These are phyloP conservation scores for Hyles vespertilio DNA, from an alignment of 1,140 invertebrate species.

Conservation along the genomic window DNA sequence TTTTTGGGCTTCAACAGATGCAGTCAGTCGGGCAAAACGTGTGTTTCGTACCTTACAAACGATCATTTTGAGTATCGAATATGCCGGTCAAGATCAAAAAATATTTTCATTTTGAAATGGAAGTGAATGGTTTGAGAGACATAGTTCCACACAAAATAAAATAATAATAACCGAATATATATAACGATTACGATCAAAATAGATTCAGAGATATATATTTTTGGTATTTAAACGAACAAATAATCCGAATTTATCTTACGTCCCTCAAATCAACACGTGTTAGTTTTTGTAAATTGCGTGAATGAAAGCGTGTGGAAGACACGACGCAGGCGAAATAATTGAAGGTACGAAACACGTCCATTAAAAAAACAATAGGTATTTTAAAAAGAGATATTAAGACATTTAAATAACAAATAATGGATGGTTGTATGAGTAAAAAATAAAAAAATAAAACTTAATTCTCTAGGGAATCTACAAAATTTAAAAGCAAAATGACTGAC, in stretches of 20 bases:
- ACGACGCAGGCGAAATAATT: slow-evolving; percentile 4
- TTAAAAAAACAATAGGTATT: not conserved
- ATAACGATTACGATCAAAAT: too few species aligned
- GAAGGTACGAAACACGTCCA: not conserved
- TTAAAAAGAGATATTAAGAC: not conserved
- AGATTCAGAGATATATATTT: too few species aligned
- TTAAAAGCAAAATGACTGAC: slow-evolving; percentile 17
- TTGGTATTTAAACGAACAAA: too few species aligned
- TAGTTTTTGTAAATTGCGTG: slow-evolving; percentile 16
- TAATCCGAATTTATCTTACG: not conserved
- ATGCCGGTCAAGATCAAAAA: not conserved
- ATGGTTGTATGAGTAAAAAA: too few species aligned
- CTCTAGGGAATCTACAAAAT: too few species aligned
- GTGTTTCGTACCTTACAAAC: not conserved
- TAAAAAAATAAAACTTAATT: too few species aligned
- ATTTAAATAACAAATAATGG: not conserved
- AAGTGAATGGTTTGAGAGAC: not conserved
- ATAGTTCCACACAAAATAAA: too few species aligned
- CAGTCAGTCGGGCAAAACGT: not conserved
- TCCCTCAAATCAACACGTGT: slow-evolving; percentile 9
- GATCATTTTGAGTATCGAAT: not conserved
- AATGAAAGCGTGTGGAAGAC: slow-evolving; percentile 10
- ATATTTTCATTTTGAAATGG: not conserved
- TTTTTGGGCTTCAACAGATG: too few species aligned
- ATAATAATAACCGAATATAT: too few species aligned